These are phyloP conservation scores for Rhodeus uyekii DNA, from an alignment of 2,797 vertebrate species.

Conservation along the genomic window DNA sequence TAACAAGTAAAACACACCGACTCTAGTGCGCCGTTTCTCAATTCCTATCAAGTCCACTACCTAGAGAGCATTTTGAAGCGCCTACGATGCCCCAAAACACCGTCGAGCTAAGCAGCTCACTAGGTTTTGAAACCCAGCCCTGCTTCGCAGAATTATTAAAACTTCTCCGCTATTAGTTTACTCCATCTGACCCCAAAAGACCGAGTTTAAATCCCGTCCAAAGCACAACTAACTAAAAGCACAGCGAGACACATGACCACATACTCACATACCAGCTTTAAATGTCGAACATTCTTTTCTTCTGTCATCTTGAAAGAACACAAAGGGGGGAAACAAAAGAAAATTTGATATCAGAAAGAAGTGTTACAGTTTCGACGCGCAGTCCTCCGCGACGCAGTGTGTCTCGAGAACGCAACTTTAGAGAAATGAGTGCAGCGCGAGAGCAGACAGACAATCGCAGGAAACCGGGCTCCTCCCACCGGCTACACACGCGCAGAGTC, in stretches of 20 bases:
- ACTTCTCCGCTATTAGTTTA: conserved; percentile 7
- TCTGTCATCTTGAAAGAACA: conserved; percentile 80
- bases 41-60: not conserved
- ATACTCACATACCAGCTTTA: conserved; percentile 81
- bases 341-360: conserved; percentile 33
- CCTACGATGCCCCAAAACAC: not conserved
- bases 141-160: not conserved
- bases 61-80: not conserved
- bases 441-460: conserved; percentile 82
- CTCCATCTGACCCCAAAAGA: not conserved
- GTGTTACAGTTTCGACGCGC: conserved; percentile 40
- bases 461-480: conserved; percentile 84
- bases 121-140: not conserved
- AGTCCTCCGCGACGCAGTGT: conserved; percentile 60
- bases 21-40: not conserved
- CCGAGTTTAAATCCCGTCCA: not conserved
- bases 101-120: not conserved
- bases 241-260: conserved; percentile 33
- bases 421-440: conserved; percentile 69
- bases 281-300: conserved; percentile 70
- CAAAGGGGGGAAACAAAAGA: conserved; percentile 53
- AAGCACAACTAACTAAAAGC: conserved; percentile 31
- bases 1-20: conserved; percentile 13
- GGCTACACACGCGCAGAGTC: conserved; percentile 58
- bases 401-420: conserved; percentile 73